phyloP scores from a whole-genome alignment of 53 echinoderm and acorn worm genomes.

The Echinarachnius parma region DNA sequence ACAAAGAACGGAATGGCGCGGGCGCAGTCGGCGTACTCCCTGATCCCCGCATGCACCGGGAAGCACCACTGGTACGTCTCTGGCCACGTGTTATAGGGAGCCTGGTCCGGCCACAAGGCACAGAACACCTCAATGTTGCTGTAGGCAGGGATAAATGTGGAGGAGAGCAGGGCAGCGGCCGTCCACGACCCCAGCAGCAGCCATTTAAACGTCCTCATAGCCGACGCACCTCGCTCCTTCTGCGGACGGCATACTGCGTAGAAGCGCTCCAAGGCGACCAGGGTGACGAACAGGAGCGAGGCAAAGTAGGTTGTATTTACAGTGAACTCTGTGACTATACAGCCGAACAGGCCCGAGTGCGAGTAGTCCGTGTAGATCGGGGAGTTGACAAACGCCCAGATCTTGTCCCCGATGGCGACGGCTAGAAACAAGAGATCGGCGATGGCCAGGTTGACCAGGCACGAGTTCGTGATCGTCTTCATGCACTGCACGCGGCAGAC shows the following conservation, averaged over 20 bases:
- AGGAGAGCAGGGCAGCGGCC: conserved; percentile 43
- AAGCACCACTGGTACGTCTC: conserved; percentile 42
- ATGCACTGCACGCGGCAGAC: conserved; percentile 63
- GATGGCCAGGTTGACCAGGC: conserved; percentile 62
- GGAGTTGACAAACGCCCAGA: conserved; percentile 50
- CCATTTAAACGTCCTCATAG: conserved; percentile 39
- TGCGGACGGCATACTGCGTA: conserved; percentile 65
- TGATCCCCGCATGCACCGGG: conserved; percentile 17
- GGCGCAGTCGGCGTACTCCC: conserved; percentile 46
- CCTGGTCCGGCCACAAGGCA: conserved; percentile 52
- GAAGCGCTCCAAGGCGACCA: conserved; percentile 66
- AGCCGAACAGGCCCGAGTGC: conserved; percentile 52
- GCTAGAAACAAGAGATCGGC: conserved; percentile 66
- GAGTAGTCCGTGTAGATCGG: conserved; percentile 47
- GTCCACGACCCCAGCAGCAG: conserved; percentile 52
- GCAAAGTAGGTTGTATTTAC: conserved; percentile 67
- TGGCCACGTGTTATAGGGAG: conserved; percentile 45
- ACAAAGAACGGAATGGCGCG: conserved; percentile 66
- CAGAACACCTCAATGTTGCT: conserved; percentile 41
- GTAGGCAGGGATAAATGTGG: conserved; percentile 51
- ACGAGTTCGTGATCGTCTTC: conserved; percentile 63
- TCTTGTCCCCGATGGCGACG: conserved; percentile 65
- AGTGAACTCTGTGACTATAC: conserved; percentile 46
- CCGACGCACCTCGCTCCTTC: conserved; percentile 40
- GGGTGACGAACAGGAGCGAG: conserved; percentile 60